Conservation (phyloP, 2,113 vertebrate genomes). For the Chaetura pelagica region DNA sequence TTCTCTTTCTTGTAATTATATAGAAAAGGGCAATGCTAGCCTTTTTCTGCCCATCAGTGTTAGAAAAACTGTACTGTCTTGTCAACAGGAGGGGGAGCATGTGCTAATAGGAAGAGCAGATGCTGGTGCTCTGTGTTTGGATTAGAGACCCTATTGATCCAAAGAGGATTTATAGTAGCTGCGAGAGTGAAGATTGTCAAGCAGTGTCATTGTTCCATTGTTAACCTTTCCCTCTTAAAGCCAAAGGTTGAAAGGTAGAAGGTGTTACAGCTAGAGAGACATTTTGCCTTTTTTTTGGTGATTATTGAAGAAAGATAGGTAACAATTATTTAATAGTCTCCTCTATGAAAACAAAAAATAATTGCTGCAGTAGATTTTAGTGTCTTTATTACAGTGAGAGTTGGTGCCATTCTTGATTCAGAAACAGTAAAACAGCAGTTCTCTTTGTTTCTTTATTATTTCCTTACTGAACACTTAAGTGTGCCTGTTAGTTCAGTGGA, state of each 20-base stretch:
- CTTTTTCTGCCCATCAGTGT: constrained; percentile 16
- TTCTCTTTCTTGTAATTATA: neutral
- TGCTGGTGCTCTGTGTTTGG: constrained; percentile 47
- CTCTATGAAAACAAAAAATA: constrained; percentile 35
- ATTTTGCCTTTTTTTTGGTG: neutral
- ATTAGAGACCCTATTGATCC: constrained; percentile 73
- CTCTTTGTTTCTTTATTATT: constrained; percentile 54
- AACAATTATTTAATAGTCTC: neutral
- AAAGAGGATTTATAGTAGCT: constrained; percentile 71
- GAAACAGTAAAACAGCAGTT: constrained; percentile 27
- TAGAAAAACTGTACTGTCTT: constrained; percentile 34
- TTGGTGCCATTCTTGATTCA: constrained; percentile 14
- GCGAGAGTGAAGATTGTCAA: constrained; percentile 57
- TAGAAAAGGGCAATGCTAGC: neutral
- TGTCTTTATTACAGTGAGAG: neutral
- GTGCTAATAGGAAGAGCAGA: constrained; percentile 20
- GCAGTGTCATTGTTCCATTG: constrained; percentile 49
- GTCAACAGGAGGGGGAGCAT: constrained; percentile 51
- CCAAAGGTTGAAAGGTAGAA: constrained; percentile 3
- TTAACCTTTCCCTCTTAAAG: constrained; percentile 54
- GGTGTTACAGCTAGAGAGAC: neutral
- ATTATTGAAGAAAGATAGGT: constrained; percentile 7
- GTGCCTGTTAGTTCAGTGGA: constrained; percentile 56
- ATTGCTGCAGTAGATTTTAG: neutral
- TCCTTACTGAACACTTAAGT: constrained; percentile 37